Conservation (phyloP, 2,888 invertebrate genomes). For the Temnothorax unifasciatus region DNA sequence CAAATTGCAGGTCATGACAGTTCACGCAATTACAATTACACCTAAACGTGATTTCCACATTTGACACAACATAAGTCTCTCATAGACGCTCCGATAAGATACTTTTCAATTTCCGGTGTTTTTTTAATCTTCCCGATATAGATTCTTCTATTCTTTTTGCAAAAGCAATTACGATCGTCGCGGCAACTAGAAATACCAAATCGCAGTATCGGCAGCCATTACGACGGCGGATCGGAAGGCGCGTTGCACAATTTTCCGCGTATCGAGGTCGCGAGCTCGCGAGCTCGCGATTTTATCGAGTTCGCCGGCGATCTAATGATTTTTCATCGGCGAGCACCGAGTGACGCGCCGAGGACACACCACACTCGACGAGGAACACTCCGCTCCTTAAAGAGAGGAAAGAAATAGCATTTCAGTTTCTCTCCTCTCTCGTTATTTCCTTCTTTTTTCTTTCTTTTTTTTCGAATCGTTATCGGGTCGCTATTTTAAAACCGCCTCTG, state of each 20-base stretch:
- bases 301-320: constrained; percentile 36
- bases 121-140: neutral
- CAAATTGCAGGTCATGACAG: neutral
- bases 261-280: constrained; percentile 57
- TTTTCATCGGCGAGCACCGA: constrained; percentile 22
- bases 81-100: neutral
- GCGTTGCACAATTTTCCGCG: constrained; percentile 48
- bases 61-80: neutral
- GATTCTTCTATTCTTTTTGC: neutral
- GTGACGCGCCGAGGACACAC: constrained; percentile 52
- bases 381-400: constrained; percentile 28
- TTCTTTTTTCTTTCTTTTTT: too few species aligned
- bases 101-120: neutral
- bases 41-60: neutral
- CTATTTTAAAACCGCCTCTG: constrained; percentile 13
- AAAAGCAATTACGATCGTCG: constrained; percentile 1
- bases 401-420: constrained; percentile 30
- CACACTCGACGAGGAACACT: constrained; percentile 40
- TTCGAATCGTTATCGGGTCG: constrained; percentile 12
- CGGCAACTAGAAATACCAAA: neutral
- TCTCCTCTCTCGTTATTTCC: neutral
- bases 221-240: neutral
- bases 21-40: neutral
- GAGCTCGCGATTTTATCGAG: constrained; percentile 45
- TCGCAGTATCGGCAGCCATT: constrained; percentile 14